Percentiles rank a stretch among this genome's conserved stretches.
Conservation (phyloP, 2,113 vertebrate genomes). For the Australoheros scitulus region DNA sequence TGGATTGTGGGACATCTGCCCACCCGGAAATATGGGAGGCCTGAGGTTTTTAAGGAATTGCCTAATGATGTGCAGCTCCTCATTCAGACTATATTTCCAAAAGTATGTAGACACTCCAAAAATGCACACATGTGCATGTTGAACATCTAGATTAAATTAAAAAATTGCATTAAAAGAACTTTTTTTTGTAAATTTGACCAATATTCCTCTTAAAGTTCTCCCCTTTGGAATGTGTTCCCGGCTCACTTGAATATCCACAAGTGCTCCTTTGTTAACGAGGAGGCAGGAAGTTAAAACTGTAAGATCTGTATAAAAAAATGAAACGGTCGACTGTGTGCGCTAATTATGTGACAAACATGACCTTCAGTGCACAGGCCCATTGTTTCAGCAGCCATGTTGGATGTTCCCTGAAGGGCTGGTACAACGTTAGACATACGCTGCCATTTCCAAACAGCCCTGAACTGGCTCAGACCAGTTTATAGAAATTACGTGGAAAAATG, state of each 20-base stretch:
- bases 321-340: neutral
- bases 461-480: neutral
- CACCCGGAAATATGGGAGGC: conserved; percentile 5
- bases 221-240: neutral
- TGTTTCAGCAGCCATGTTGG: too few species aligned
- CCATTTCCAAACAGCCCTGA: neutral
- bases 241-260: too few species aligned
- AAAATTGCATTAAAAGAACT: too few species aligned
- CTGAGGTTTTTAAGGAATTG: conserved; percentile 43
- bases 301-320: neutral
- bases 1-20: conserved; percentile 55
- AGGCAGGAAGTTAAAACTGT: neutral
- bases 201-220: neutral
- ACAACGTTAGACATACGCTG: too few species aligned
- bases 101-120: neutral
- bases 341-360: neutral
- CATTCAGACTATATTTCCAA: neutral
- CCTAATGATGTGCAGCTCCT: neutral
- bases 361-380: neutral
- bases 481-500: neutral
- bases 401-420: neutral
- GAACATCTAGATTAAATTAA: too few species aligned
- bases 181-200: neutral
- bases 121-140: accelerated
- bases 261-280: neutral